Evolutionary conservation across 2,797 vertebrate genomes (phyloP).

Genomic region (Pseudopleuronectes americanus): DNA sequence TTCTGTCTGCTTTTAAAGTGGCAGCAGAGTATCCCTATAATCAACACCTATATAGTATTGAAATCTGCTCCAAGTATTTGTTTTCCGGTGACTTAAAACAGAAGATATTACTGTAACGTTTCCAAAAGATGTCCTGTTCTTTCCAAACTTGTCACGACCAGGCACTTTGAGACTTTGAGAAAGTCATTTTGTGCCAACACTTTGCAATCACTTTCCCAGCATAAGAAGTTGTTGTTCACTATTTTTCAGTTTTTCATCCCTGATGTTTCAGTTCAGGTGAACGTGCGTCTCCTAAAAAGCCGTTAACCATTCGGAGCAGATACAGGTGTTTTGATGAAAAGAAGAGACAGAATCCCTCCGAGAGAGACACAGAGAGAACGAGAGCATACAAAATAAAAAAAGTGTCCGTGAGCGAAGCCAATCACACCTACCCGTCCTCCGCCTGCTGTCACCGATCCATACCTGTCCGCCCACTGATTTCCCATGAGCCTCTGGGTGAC

Average conservation of each 20-base stretch:
- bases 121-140: not conserved
- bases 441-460: constrained; percentile 67
- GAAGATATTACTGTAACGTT: too few species aligned
- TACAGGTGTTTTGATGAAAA: constrained; percentile 20
- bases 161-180: not conserved
- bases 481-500: constrained; percentile 69
- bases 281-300: not conserved
- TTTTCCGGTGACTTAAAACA: not conserved
- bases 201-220: not conserved
- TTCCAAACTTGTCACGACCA: not conserved
- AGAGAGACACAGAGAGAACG: constrained; percentile 11
- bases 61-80: too few species aligned
- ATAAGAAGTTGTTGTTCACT: not conserved
- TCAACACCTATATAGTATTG: not conserved
- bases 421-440: constrained; percentile 39
- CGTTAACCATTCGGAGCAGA: constrained; percentile 8
- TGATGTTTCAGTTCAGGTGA: constrained; percentile 11
- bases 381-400: constrained; percentile 31
- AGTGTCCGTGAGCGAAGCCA: constrained; percentile 47
- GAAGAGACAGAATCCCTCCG: constrained; percentile 7
- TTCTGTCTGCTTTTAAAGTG: too few species aligned
- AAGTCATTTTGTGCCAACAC: not conserved
- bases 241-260: not conserved
- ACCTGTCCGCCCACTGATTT: constrained; percentile 75
- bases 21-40: constrained; percentile 6